Evolutionary conservation across 2,797 vertebrate genomes (phyloP), one percentile per base, ranked within the genome.

Genomic region (Pangasius larnaudii): DNA sequence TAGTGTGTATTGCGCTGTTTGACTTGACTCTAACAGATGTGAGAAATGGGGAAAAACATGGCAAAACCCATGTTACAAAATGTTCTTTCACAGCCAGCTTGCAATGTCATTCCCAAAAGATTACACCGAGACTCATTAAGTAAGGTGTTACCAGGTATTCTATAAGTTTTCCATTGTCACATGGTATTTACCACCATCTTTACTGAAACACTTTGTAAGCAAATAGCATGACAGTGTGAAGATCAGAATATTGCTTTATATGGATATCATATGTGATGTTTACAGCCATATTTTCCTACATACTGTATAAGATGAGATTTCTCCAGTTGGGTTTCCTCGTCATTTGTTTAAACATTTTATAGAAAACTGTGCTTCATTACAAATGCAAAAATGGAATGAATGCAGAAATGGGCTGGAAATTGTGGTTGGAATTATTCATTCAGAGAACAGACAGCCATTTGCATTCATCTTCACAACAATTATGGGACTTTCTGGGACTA

Each of bases 371-470:
- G 49, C 16, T 18, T 82, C 27, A n/a, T 87, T 74, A 59, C 13
- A 59, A 61, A 75, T 63, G 13, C n/a, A 14, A n/a, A 67, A 67
- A 30, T 30, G 13, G 14, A 33, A 33, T 69, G 33, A 30, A n/a
- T 63, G 63, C 78, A 80, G 49, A 72, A 87, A 24, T 74, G 36
- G 10, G 22, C 39, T 69, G 77, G 19, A 82, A 59, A 71, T 36
- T 46, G 14, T 71, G 2, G 39, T 65, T 27, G 51, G 27, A 81
- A 39, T 56, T 18, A 42, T 42, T 4, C 22, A 39, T n/a, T 71
- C 69, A 22, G 8, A 22, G 69, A 71, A 71, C 33, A 69, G 5
- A 36, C 65, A 46, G 24, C 13, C 13, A 51, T 49, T 51, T 51
- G 46, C 42, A 51, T 16, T n/a, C 5, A n/a, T 49, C 51, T 30